Conservation (phyloP, 1,140 invertebrate species). For the Hestina assimilis region DNA sequence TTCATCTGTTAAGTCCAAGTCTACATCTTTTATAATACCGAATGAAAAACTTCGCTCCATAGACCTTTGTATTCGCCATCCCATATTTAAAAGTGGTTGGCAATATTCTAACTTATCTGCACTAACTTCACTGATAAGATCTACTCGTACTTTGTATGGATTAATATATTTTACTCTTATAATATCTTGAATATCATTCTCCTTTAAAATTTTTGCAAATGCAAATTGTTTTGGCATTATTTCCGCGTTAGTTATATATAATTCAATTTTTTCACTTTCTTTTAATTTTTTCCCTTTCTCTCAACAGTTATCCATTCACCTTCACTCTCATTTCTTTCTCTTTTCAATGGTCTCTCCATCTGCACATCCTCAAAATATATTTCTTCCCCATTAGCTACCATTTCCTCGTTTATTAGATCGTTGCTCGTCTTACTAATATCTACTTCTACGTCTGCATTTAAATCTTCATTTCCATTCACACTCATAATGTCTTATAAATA, state of each 20-base stretch:
- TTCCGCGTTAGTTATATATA: constrained; percentile 16
- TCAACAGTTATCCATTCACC: constrained; percentile 2
- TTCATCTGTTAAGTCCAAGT: constrained; percentile 14
- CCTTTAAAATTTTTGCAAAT: constrained; percentile 20
- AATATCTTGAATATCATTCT: constrained; percentile 19
- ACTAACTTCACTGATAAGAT: background rate
- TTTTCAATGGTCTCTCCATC: background rate
- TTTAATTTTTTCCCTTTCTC: constrained; percentile 12
- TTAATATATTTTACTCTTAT: constrained; percentile 19
- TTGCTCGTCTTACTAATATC: too few relatives aligned
- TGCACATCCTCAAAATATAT: background rate
- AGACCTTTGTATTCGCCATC: constrained; percentile 20
- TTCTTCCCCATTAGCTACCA: too few relatives aligned
- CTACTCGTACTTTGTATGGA: constrained; percentile 17
- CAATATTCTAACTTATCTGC: constrained; percentile 2
- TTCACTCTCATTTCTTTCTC: constrained; percentile 2
- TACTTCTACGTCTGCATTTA: too few relatives aligned
- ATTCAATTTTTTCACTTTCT: constrained; percentile 10
- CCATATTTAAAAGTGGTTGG: constrained; percentile 12
- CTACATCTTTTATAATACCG: constrained; percentile 19
- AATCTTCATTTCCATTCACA: too few relatives aligned
- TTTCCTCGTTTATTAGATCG: too few relatives aligned
- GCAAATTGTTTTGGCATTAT: constrained; percentile 31
- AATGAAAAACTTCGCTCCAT: constrained; percentile 16
- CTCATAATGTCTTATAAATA: too few relatives aligned